phyloP scores from a whole-genome alignment of 2,888 invertebrate species.

The Helleia helle region DNA sequence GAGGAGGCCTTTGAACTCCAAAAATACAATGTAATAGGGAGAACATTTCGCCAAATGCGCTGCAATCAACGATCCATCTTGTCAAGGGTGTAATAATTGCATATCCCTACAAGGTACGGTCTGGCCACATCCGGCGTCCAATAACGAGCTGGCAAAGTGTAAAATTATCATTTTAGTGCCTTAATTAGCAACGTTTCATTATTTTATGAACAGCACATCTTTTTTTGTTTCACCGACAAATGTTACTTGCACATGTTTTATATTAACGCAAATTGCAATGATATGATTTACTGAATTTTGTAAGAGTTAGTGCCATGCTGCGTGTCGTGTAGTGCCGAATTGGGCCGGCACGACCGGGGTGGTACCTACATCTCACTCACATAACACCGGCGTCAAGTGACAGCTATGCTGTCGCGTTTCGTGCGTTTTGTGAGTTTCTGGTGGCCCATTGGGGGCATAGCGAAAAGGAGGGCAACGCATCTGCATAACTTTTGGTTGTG shows the following conservation, averaged over 20 bases:
- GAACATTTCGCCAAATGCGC: constrained; percentile 7
- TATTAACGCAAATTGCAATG: background rate
- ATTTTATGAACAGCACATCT: background rate
- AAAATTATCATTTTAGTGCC: constrained; percentile 8
- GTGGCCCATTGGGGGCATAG: too few relatives aligned
- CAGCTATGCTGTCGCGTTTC: too few relatives aligned
- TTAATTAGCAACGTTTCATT: constrained; percentile 8
- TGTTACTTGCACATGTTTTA: too few relatives aligned
- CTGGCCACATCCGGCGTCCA: constrained; percentile 1
- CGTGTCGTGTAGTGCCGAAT: too few relatives aligned
- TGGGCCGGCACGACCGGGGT: too few relatives aligned
- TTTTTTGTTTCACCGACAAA: background rate
- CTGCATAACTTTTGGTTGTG: too few relatives aligned
- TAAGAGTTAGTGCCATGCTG: too few relatives aligned
- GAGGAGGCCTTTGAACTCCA: background rate
- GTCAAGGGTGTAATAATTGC: constrained; percentile 6
- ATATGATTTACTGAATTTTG: background rate
- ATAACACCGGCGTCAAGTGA: too few relatives aligned
- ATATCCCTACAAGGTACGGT: constrained; percentile 3
- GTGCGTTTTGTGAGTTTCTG: too few relatives aligned
- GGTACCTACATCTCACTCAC: too few relatives aligned
- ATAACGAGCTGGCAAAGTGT: constrained; percentile 6
- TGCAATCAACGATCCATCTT: constrained; percentile 8
- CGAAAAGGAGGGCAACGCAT: too few relatives aligned
- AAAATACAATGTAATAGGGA: background rate